Evolutionary conservation across 2,888 invertebrate genomes (phyloP), one percentile per base, ranked within the genome.

Genomic region (Ectropis crepuscularia): DNA sequence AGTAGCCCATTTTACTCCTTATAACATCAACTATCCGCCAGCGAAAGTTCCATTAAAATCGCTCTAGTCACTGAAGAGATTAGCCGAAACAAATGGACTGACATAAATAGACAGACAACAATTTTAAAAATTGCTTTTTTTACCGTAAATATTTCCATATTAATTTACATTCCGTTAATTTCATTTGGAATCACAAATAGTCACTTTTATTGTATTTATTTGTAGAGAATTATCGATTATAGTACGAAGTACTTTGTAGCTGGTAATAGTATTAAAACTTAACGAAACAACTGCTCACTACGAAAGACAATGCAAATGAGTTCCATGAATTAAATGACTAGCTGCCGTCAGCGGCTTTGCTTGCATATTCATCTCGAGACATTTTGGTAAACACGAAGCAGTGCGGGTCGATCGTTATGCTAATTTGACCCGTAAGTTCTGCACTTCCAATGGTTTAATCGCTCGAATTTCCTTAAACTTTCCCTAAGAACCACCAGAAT

Each of bases 351-450:
- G 16, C 39, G 55, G 10, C 47, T 28, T 10, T 8, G 39, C 62
- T 67, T 71, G 71, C 62, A 63, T 61, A 68, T 66, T 63, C 60
- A 67, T 67, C 57, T 49, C n/a, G 53, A 54, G 57, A 57, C 62
- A 68, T 50, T 53, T 46, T 60, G 63, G 69, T 68, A 79, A 74
- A 80, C 78, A 79, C 70, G 67, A 68, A 51, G 41, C 39, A 65
- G 45, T 49, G 54, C 58, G 53, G 68, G 75, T 77, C 81, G 83
- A 83, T 82, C 86, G 84, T 85, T 90, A 92, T 91, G 90, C 82
- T 86, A 91, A 92, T 90, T 74, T 78, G 89, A 89, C 89, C 90
- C 90, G 88, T 90, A 90, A 89, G 87, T 89, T 76, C 78, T 80
- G 82, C 83, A 84, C 85, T 85, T 81, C 79, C 82, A 80, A 81